Base-by-base conservation (phyloP, 2,888 invertebrate genomes). In the Acrocyrtus sp. region DNA sequence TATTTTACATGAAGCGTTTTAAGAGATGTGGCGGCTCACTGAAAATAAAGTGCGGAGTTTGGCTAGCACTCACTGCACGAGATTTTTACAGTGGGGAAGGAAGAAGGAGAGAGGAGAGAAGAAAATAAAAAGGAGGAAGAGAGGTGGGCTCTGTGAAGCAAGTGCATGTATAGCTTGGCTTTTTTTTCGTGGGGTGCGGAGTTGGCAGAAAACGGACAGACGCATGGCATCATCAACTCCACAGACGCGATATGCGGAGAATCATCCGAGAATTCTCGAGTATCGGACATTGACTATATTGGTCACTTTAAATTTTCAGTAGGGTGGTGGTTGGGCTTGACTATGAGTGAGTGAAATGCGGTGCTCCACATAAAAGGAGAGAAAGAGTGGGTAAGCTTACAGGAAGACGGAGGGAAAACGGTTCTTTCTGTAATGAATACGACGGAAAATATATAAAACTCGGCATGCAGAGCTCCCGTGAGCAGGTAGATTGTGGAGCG, bases 241-340 rank as follows among this genome's bases (percentile, higher is more conserved):
- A 54, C 41, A 57, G 68, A 68, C 57, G 70, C 63, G 57, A 63
- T n/a, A n/a, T n/a, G 63, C 63, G 57, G 70, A 63, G 70, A 63
- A 72, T 72, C 70, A 72, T 72, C 70, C 70, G 70, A 72, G 70
- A 72, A 72, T 72, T 72, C 70, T 72, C 70, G 70, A 72, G 47
- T 56, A 63, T 72, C 63, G 70, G 70, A 72, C 70, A 72, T 72
- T 72, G 70, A 72, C 70, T 72, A 72, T 63, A 72, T 61, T 72
- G 70, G 50, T 54, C 61, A 69, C 61, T 72, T 72, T 72, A 72
- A 72, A 72, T 58, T 72, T 72, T 72, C 53, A 63, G 63, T 27
- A 12, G 5, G 34, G 5, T 12, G 34, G 34, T 34, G 34, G 34
- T 8, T 5, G 12, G 12, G 34, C 6, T 12, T 34, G 34, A 5